These are phyloP conservation scores for Athene noctua DNA, from an alignment of 2,113 vertebrate species.

Conservation along the genomic window DNA sequence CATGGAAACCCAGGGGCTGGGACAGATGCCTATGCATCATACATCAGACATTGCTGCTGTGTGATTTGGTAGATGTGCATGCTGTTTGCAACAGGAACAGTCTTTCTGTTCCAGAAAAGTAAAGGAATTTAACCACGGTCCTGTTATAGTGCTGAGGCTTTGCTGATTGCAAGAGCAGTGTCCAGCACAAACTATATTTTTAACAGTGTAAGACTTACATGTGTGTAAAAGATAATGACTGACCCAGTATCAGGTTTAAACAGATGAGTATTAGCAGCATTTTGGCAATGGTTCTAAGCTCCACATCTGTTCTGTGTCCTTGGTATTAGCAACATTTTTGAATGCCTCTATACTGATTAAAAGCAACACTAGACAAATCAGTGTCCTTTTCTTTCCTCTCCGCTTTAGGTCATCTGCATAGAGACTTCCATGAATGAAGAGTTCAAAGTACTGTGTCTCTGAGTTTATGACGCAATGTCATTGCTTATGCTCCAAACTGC, in stretches of 20 bases:
- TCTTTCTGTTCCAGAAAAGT: not conserved
- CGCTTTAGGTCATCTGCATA: not conserved
- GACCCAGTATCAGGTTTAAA: not conserved
- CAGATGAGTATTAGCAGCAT: not conserved
- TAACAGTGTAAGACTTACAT: fast-evolving
- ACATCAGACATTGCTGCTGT: not conserved
- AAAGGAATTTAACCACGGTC: not conserved
- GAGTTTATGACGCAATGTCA: not conserved
- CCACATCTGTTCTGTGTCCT: not conserved
- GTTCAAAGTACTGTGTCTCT: not conserved
- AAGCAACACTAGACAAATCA: not conserved
- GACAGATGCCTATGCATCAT: not conserved
- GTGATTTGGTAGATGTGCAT: not conserved
- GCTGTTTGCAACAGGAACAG: not conserved
- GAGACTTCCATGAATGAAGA: not conserved
- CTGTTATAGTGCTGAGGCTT: not conserved
- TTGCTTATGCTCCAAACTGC: not conserved
- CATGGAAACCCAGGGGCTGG: not conserved
- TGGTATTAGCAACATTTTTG: not conserved
- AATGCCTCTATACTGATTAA: not conserved
- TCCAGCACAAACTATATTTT: not conserved
- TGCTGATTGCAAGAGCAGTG: not conserved
- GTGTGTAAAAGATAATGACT: not conserved
- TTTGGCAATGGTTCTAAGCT: not conserved
- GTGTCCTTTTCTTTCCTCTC: not conserved